Evolutionary conservation across 35 echinoderm and acorn worm genomes (phyloP).

Genomic region (Eucidaris tribuloides): DNA sequence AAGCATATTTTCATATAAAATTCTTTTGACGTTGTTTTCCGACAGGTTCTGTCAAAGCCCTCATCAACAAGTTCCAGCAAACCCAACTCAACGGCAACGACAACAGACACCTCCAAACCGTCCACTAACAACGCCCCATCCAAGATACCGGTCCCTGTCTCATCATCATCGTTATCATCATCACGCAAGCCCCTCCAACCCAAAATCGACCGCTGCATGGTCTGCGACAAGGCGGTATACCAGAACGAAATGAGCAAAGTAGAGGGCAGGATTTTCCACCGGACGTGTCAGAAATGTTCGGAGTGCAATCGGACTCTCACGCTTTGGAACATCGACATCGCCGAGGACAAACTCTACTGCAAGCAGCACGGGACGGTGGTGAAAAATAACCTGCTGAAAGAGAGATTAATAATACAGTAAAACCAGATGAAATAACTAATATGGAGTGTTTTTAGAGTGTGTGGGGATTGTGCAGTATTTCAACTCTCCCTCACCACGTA

Average conservation of each 20-base stretch:
- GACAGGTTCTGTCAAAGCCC: constrained; percentile 42
- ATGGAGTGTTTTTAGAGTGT: neutral
- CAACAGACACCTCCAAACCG: constrained; percentile 6
- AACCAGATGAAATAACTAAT: neutral
- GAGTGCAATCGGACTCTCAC: constrained; percentile 53
- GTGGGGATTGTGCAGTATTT: neutral
- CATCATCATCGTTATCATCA: neutral
- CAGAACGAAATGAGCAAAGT: constrained; percentile 62
- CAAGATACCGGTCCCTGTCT: neutral
- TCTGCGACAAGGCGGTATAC: constrained; percentile 62
- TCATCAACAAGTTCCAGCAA: constrained; percentile 32
- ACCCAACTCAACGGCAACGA: constrained; percentile 22
- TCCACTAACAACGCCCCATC: constrained; percentile 8
- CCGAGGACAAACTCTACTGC: constrained; percentile 48
- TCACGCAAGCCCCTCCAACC: constrained; percentile 43
- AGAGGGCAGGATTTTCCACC: constrained; percentile 64
- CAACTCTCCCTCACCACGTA: too few species aligned
- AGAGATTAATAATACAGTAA: constrained; percentile 30
- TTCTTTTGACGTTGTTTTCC: too few species aligned
- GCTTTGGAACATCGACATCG: constrained; percentile 56
- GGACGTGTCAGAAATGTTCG: constrained; percentile 57
- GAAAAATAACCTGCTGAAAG: constrained; percentile 62
- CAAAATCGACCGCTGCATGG: constrained; percentile 59
- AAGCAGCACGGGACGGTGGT: constrained; percentile 58
- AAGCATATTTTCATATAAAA: too few species aligned